Percentiles rank a stretch among this genome's conserved stretches.
Evolutionary conservation across 2,113 vertebrate genomes (phyloP).

Genomic region (Ia io): DNA sequence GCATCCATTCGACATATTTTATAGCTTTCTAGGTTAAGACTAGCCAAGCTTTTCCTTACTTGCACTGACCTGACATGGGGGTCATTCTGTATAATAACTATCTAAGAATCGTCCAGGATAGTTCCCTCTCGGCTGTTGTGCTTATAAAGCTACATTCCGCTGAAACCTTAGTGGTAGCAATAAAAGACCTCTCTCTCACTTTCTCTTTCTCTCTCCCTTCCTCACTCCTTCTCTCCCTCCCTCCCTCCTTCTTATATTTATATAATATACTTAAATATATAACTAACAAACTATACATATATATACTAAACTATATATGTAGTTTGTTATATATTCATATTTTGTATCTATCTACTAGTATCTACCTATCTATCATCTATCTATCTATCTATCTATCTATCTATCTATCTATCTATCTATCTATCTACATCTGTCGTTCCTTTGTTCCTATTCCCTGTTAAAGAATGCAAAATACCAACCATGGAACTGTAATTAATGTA

Average conservation of each 20-base stretch:
- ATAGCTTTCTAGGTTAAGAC: constrained; percentile 74
- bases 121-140: neutral
- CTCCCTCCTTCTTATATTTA: neutral
- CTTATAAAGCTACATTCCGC: constrained; percentile 8
- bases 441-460: neutral
- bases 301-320: neutral
- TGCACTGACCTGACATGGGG: constrained; percentile 74
- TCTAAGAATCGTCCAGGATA: constrained; percentile 48
- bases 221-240: too few relatives aligned
- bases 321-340: neutral
- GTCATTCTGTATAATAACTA: constrained; percentile 76
- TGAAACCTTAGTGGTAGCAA: neutral
- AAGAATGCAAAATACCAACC: neutral
- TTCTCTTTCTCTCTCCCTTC: neutral
- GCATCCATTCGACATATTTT: constrained; percentile 76
- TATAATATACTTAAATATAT: neutral
- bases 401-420: neutral
- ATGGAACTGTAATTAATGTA: neutral
- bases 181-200: neutral
- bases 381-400: neutral
- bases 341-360: neutral
- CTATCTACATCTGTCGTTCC: too few relatives aligned
- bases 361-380: neutral
- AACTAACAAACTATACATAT: neutral
- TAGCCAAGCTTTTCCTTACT: constrained; percentile 76